Evolutionary conservation across 2,888 invertebrate genomes (phyloP).

Genomic region (Drepanosiphum platanoidis): DNA sequence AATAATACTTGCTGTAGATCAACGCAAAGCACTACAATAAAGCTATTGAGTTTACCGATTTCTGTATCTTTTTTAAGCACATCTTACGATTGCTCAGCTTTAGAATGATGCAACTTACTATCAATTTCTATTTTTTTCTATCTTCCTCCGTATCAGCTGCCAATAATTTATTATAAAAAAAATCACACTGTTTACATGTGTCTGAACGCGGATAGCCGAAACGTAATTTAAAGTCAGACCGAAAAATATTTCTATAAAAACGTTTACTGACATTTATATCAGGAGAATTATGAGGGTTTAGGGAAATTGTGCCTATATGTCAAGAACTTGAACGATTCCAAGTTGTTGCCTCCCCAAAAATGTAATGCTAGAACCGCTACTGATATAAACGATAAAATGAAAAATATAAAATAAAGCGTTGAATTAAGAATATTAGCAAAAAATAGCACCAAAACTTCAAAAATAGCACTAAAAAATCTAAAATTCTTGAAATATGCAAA

Average conservation of each 20-base stretch:
- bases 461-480: too few relatives aligned
- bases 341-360: too few relatives aligned
- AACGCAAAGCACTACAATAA: slow-evolving; percentile 28
- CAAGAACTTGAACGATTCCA: too few relatives aligned
- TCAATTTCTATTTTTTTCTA: slow-evolving; percentile 40
- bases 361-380: too few relatives aligned
- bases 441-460: too few relatives aligned
- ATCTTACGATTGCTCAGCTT: slow-evolving; percentile 40
- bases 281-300: slow-evolving; percentile 39
- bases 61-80: slow-evolving; percentile 28
- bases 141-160: slow-evolving; percentile 20
- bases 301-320: too few relatives aligned
- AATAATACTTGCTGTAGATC: slow-evolving; percentile 59
- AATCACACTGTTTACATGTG: slow-evolving; percentile 36
- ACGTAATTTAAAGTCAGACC: slow-evolving; percentile 20
- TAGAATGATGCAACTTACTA: slow-evolving; percentile 48
- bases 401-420: too few relatives aligned
- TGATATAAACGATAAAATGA: too few relatives aligned
- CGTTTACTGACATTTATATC: slow-evolving; percentile 18
- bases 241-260: slow-evolving; percentile 27
- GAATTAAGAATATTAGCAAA: too few relatives aligned
- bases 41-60: slow-evolving; percentile 1
- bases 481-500: too few relatives aligned
- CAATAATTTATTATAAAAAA: slow-evolving; percentile 17
- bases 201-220: slow-evolving; percentile 34